A percentile compares a stretch with the other conserved stretches of the same genome.
These are phyloP conservation scores for Drosophila bipectinata DNA, from an alignment of 1,140 invertebrate species.

Conservation along the genomic window DNA sequence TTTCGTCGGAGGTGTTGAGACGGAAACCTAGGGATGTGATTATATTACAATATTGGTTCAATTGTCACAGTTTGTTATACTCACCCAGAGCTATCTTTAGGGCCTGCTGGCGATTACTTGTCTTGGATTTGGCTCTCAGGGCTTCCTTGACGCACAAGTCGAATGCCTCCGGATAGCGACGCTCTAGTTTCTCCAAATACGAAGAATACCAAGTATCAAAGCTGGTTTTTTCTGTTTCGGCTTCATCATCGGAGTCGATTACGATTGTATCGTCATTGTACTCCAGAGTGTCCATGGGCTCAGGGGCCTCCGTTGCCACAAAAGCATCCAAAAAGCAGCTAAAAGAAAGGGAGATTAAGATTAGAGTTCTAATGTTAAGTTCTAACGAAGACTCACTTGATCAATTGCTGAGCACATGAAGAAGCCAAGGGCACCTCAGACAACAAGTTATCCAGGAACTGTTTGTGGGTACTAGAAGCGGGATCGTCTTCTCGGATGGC, in stretches of 20 bases:
- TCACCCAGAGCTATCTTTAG: slow-evolving; percentile 76
- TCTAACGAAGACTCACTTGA: slow-evolving; percentile 80
- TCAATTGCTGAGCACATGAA: slow-evolving; percentile 81
- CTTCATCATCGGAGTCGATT: slow-evolving; percentile 83
- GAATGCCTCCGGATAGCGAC: slow-evolving; percentile 88
- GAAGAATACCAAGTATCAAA: slow-evolving; percentile 84
- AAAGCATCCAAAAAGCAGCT: slow-evolving; percentile 84
- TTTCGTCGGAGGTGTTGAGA: slow-evolving; percentile 85
- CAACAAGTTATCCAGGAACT: slow-evolving; percentile 63
- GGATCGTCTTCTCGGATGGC: slow-evolving; percentile 51
- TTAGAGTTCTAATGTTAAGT: not conserved
- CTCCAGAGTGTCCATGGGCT: slow-evolving; percentile 27
- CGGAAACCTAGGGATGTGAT: slow-evolving; percentile 82
- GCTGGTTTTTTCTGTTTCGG: slow-evolving; percentile 32
- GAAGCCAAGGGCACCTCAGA: slow-evolving; percentile 54
- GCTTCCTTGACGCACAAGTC: slow-evolving; percentile 86
- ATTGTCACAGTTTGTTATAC: not conserved
- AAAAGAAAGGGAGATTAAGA: slow-evolving; percentile 42
- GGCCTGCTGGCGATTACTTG: slow-evolving; percentile 57
- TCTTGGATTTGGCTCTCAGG: slow-evolving; percentile 55
- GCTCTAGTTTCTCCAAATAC: slow-evolving; percentile 86
- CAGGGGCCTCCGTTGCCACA: slow-evolving; percentile 24
- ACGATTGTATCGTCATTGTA: slow-evolving; percentile 80
- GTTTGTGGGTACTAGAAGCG: slow-evolving; percentile 27
- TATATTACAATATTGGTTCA: too few relatives aligned